A percentile compares a stretch with the other conserved stretches of the same genome.
Conservation (phyloP, 2,888 invertebrate genomes). For the Heliconius charithonia region DNA sequence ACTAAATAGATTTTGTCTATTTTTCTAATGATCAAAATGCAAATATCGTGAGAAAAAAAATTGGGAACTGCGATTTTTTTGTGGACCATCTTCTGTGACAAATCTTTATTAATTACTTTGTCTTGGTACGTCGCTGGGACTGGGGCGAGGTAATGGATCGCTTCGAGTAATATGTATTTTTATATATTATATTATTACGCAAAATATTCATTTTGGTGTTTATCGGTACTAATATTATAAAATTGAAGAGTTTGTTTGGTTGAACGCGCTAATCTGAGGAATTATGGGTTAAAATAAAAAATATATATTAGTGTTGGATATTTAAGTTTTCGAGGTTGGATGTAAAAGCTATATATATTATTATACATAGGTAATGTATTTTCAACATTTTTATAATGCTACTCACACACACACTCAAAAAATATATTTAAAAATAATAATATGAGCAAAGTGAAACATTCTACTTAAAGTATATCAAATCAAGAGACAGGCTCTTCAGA, state of each 20-base stretch:
- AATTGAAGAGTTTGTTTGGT: no score
- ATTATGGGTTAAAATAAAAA: no score
- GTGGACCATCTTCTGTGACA: constrained; percentile 29
- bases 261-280: no score
- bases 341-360: no score
- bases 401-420: no score
- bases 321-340: no score
- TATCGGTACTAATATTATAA: no score
- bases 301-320: no score
- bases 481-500: no score
- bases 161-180: neutral
- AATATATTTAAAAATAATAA: neutral
- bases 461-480: neutral
- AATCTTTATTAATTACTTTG: constrained; percentile 45
- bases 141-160: constrained; percentile 20
- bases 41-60: constrained; percentile 44
- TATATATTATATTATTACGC: neutral
- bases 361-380: no score
- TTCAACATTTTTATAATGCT: no score
- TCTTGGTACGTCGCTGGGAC: constrained; percentile 13
- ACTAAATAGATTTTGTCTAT: constrained; percentile 67
- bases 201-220: no score
- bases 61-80: constrained; percentile 22
- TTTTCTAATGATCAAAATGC: constrained; percentile 60
- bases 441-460: neutral